Percentiles rank a stretch among this genome's conserved stretches.
Evolutionary conservation across 1,140 invertebrate species (phyloP).

Genomic region (Cherax destructor): DNA sequence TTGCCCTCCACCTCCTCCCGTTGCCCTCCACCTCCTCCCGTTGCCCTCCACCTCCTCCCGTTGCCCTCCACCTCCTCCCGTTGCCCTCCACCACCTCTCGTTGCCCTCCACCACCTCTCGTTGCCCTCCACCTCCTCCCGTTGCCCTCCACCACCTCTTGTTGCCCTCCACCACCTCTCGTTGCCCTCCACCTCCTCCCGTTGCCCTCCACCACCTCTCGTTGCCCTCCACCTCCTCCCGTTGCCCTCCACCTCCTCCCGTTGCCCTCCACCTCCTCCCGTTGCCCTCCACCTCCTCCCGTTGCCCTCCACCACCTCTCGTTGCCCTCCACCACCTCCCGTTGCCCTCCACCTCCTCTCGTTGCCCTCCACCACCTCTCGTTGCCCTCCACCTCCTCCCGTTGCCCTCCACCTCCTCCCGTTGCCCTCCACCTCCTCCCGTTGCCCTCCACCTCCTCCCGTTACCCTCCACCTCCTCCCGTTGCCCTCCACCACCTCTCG

Average conservation of each 20-base stretch:
- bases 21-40: not conserved
- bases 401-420: no score
- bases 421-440: no score
- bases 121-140: no score
- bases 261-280: not conserved
- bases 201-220: not conserved
- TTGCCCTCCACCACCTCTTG: not conserved
- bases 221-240: no score
- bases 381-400: no score
- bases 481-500: no score
- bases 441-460: no score
- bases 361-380: no score
- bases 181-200: not conserved
- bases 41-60: not conserved
- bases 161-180: not conserved
- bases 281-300: no score
- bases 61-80: not conserved
- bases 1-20: not conserved
- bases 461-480: no score
- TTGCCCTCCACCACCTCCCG: not conserved
- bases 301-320: not conserved
- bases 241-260: no score
- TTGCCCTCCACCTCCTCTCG: no score
- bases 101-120: not conserved
- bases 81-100: not conserved